Conservation (phyloP, 1,140 invertebrate genomes). For the Achroia grisella region DNA sequence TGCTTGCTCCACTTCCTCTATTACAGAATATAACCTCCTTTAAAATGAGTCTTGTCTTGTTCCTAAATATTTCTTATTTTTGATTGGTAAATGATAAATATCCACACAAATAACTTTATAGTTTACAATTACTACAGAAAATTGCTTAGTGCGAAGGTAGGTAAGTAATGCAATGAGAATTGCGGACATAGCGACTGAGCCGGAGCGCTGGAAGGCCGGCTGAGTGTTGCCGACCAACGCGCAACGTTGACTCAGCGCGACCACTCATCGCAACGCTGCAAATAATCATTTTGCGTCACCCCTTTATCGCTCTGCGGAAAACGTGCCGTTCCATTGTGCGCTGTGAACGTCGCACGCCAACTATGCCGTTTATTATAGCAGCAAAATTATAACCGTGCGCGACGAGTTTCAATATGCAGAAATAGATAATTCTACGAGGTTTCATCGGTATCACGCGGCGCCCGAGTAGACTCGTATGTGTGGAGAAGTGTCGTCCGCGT, state of each 20-base stretch:
- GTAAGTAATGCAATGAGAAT: slow-evolving; percentile 28
- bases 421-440: slow-evolving; percentile 45
- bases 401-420: slow-evolving; percentile 37
- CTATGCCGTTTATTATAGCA: slow-evolving; percentile 23
- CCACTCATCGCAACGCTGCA: slow-evolving; percentile 64
- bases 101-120: too few species aligned
- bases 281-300: slow-evolving; percentile 69
- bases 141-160: slow-evolving; percentile 13
- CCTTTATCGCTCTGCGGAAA: slow-evolving; percentile 58
- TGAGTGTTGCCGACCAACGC: slow-evolving; percentile 6
- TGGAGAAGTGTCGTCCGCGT: slow-evolving; percentile 41
- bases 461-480: slow-evolving; percentile 32
- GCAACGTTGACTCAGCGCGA: slow-evolving; percentile 53
- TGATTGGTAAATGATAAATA: too few species aligned
- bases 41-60: too few species aligned
- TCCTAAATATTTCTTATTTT: too few species aligned
- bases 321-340: slow-evolving; percentile 45
- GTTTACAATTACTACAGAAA: slow-evolving; percentile 1
- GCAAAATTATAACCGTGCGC: slow-evolving; percentile 28
- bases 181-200: slow-evolving; percentile 17
- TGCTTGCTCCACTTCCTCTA: too few species aligned
- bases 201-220: slow-evolving; percentile 13
- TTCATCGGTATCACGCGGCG: slow-evolving; percentile 45
- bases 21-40: too few species aligned
- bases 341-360: slow-evolving; percentile 19